These are phyloP conservation scores for Parapristionchus giblindavisi DNA, from an alignment of 2,888 invertebrate species.

Conservation along the genomic window DNA sequence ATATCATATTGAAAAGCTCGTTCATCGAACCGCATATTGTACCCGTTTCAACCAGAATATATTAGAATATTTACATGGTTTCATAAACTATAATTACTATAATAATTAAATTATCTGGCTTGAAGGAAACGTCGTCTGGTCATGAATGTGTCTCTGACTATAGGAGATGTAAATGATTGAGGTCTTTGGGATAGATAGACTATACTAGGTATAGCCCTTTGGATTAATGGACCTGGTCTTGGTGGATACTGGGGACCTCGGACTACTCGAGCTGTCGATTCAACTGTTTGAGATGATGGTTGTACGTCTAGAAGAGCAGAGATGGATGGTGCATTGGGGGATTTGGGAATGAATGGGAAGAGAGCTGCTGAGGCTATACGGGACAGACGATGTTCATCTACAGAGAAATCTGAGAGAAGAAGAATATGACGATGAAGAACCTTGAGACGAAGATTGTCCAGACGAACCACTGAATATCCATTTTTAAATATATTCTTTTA, in stretches of 20 bases:
- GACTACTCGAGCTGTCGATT: not conserved
- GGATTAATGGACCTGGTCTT: too few species aligned
- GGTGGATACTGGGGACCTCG: constrained; percentile 1
- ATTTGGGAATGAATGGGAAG: constrained; percentile 36
- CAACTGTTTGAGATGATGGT: not conserved
- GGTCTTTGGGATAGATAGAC: too few species aligned
- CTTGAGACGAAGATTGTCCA: constrained; percentile 49
- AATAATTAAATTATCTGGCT: too few species aligned
- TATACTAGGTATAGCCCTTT: too few species aligned
- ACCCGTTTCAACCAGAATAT: too few species aligned
- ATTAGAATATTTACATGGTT: too few species aligned
- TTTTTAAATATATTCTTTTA: not conserved
- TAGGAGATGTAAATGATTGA: too few species aligned
- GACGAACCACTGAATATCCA: constrained; percentile 50
- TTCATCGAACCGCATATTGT: too few species aligned
- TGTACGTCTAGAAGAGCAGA: constrained; percentile 29
- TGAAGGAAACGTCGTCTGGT: too few species aligned
- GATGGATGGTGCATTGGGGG: constrained; percentile 34
- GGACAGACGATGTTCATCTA: constrained; percentile 50
- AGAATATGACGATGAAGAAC: constrained; percentile 50
- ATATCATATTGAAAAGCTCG: too few species aligned
- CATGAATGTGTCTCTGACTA: too few species aligned
- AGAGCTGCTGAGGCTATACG: constrained; percentile 42
- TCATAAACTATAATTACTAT: too few species aligned
- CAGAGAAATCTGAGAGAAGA: constrained; percentile 53